Base-by-base conservation (phyloP, 2,888 invertebrate species). In the Idaea biselata region DNA sequence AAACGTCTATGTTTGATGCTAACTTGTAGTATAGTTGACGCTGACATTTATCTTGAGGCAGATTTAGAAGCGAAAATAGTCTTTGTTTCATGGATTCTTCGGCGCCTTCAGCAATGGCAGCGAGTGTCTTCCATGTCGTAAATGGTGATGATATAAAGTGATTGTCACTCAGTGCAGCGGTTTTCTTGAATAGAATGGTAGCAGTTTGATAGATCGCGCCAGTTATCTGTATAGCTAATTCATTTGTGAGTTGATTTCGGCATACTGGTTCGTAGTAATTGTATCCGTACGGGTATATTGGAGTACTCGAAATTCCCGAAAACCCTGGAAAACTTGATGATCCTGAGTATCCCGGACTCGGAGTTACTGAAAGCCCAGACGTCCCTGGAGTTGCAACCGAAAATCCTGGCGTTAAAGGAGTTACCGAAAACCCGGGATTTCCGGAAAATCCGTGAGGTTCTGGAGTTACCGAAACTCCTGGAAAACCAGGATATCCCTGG, bases 51-150 rank as follows among this genome's bases (percentile, higher is more conserved):
- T 73, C 68, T 63, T 70, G 58, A 1, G 80, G 79, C 6, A 80
- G 58, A n/a, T 70, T 60, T 0, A 81, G 62, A 3, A 64, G 58
- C 5, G 63, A 8, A 54, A 78, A 73, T 0, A 77, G 17, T 58
- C 70, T 59, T 18, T 59, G 63, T 57, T 75, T 73, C 1, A 66
- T 60, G 0, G 58, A 60, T 0, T 63, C 68, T 3, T 74, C 72
- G 0, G 73, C 63, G 0, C 77, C 74, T 69, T 77, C 80, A 0
- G 80, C 75, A 60, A 80, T 60, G 0, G 75, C 79, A 3, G 78
- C 64, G 0, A 80, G 54, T 0, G 74, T 67, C 0, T 75, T 18
- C 80, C 80, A 80, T 1, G 75, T 61, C 0, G 72, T 68, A 14
- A 64, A 68, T 0, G 75, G 74, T 0, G 79, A 78, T 18, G 73